Base-by-base conservation (phyloP, 2,113 vertebrate genomes). In the Oryzias melastigma region DNA sequence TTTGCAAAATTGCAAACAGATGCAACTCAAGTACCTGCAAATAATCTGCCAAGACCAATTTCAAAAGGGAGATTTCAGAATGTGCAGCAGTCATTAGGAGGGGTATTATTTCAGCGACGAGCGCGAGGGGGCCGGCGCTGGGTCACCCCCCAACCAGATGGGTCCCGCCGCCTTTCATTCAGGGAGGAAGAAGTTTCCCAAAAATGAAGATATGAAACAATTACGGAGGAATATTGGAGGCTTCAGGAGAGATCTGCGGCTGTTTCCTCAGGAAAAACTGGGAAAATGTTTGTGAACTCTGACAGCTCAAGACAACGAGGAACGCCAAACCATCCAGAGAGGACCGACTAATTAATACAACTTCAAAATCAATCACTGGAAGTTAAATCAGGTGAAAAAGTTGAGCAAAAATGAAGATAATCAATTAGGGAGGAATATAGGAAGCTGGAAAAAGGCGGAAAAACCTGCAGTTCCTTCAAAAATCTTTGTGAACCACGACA, bases 1-100 rank as follows among this genome's bases (percentile, higher is more conserved):
- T 96, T 96, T 97, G 94, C 95, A 94, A 99, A 99, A 99, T 99
- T 99, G 95, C 97, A 98, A 98, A 98, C 97, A 98, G 97, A 99
- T 99, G 97, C 95, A 97, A 94, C 95, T 99, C 95, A 98, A 99
- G 97, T 99, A 99, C 97, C 97, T 98, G 97, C 96, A 96, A 97
- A 98, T 96, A 97, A 98, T 97, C 95, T 99, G 97, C 96, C 97
- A 99, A 98, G 95, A 96, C 95, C 97, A 95, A 98, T 99, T 98
- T 98, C 96, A 97, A 98, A 98, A 98, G 96, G 95, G 95, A 98
- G 97, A 98, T 98, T 98, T 98, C 95, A 96, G 95, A 96, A 96
- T 98, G 95, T 96, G 97, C 95, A 95, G 95, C 95, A 97, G 96
- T 98, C 97, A 97, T 99, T 97, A 98, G 95, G 94, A 96, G 94